Base-by-base conservation (phyloP, 2,888 invertebrate genomes). In the Allophyes oxyacanthae region DNA sequence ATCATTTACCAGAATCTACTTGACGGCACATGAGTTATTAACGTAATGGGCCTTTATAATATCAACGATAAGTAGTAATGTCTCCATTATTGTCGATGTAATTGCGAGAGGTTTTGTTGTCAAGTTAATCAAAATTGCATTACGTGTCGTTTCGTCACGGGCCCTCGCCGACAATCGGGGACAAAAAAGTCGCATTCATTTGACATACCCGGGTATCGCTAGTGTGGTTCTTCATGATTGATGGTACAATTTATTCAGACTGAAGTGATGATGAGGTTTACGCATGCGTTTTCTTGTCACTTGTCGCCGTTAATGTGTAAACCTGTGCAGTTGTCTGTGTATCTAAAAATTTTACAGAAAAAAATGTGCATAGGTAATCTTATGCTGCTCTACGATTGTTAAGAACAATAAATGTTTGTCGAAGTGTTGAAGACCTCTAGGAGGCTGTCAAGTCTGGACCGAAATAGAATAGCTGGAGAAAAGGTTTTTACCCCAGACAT, bases 51-150 rank as follows among this genome's bases (percentile, higher is more conserved):
- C 30, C 58, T 72, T 74, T 70, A 70, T 65, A 67, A 69, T 68
- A 60, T 69, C 61, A 67, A 61, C 67, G 68, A 73, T 79, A 81
- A 83, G 81, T 89, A 83, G 81, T 89, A 90, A 91, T 89, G 87
- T 89, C 85, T 90, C 84, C 83, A 88, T 89, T 82, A 78, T 80
- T 74, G 78, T 64, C 59, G 75, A 72, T 70, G 78, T 79, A 83
- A 83, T 85, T 84, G 83, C 79, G 69, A 68, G 67, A 71, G 72
- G 75, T 75, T 77, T 81, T 81, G 78, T 76, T 80, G 77, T 81
- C 77, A 78, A 86, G 87, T 88, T 89, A 88, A 93, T 93, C 92
- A 91, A 90, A 92, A 91, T 88, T 91, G 87, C 89, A 92, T 93
- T 92, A 91, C 84, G 81, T 79, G 83, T 83, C 82, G 74, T 84